Evolutionary conservation across 2,888 invertebrate genomes (phyloP).

Genomic region (Diploptera punctata): DNA sequence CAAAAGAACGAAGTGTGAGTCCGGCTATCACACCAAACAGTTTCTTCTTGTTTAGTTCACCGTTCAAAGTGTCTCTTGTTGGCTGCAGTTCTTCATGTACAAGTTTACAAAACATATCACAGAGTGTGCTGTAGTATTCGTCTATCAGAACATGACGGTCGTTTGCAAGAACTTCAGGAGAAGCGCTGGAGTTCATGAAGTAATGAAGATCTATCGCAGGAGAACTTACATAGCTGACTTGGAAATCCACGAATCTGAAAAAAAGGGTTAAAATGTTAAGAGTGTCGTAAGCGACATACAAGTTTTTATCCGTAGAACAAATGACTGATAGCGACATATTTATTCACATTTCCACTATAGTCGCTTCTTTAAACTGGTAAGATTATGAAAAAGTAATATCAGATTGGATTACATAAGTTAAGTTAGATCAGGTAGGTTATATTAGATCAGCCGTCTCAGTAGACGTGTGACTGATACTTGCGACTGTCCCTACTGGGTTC

Average conservation of each 20-base stretch:
- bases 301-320: too few relatives aligned
- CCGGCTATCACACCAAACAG: background rate
- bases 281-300: too few relatives aligned
- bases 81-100: background rate
- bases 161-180: background rate
- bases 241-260: background rate
- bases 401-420: too few relatives aligned
- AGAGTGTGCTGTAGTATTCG: background rate
- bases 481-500: too few relatives aligned
- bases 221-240: background rate
- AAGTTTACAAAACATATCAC: background rate
- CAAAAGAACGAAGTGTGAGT: background rate
- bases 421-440: too few relatives aligned
- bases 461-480: too few relatives aligned
- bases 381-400: too few relatives aligned
- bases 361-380: too few relatives aligned
- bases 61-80: background rate
- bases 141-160: background rate
- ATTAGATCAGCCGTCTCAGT: too few relatives aligned
- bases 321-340: too few relatives aligned
- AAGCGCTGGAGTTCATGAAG: background rate
- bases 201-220: background rate
- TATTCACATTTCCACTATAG: too few relatives aligned
- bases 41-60: background rate
- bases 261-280: too few relatives aligned